These are phyloP conservation scores for Lepidochrysops patricia DNA, from an alignment of 2,888 invertebrate species.

Conservation along the genomic window DNA sequence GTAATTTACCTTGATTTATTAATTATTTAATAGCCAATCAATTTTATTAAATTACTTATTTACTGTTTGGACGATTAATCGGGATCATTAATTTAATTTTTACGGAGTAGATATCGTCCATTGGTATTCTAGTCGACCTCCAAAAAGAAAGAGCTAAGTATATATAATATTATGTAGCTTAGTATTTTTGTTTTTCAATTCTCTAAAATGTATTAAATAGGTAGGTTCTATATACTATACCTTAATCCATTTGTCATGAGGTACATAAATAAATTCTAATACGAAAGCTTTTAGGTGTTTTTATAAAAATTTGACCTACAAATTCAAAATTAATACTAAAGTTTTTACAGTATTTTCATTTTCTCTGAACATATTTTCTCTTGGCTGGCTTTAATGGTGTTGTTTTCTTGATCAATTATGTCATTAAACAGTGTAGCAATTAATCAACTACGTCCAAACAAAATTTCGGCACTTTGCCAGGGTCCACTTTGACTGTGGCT, in stretches of 20 bases:
- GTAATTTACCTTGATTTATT: not conserved
- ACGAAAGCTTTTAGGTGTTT: too few species aligned
- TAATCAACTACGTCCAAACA: not conserved
- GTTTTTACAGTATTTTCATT: not conserved
- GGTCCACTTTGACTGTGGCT: not conserved
- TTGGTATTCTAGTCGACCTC: too few species aligned
- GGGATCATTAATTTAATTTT: not conserved
- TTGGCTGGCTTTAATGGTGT: not conserved
- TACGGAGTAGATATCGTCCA: too few species aligned
- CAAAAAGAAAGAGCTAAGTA: too few species aligned
- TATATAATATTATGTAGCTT: too few species aligned
- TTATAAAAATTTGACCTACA: too few species aligned
- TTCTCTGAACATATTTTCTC: not conserved
- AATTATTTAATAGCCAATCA: not conserved
- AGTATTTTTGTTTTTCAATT: too few species aligned
- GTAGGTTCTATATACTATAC: too few species aligned
- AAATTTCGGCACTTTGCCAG: not conserved
- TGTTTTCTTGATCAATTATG: slow-evolving; percentile 1
- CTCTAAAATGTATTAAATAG: too few species aligned
- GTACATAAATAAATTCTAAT: too few species aligned
- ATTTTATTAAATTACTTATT: not conserved
- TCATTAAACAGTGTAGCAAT: not conserved
- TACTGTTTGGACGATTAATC: not conserved
- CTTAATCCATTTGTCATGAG: too few species aligned
- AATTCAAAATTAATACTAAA: not conserved